Evolutionary conservation across 2,888 invertebrate genomes (phyloP), one percentile per base, ranked within the genome.

Genomic region (Spicauda simplicius): DNA sequence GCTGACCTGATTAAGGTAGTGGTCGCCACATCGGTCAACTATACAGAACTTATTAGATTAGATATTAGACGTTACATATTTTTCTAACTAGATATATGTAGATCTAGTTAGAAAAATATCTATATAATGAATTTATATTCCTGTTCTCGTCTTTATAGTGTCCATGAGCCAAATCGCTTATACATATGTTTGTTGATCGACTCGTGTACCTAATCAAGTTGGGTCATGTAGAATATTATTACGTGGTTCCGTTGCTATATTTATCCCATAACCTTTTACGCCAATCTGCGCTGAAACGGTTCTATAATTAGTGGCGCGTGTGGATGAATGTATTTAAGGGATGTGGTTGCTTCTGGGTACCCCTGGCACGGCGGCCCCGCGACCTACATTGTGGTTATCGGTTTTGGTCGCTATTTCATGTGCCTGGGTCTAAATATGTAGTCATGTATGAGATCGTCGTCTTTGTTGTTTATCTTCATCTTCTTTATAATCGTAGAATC

Each of bases 261-360:
- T 70, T 66, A 67, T 69, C 64, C 65, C 54, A 68, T 59, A 68
- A 71, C 63, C 69, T 70, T 71, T 61, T 68, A 69, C 65, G 59
- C 59, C 60, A 20, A 25, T 56, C 74, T 70, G 66, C 64, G 72
- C 71, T 71, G 71, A 72, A 60, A 76, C 72, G 63, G 48, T 62
- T 67, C 80, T 85, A 85, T 85, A 85, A 87, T 86, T 85, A 84
- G 83, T 73, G 74, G 73, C 73, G 78, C 83, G 81, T 83, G 80
- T 76, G 72, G 77, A 78, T 80, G 81, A 80, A 85, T 85, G 83
- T 83, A 84, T 87, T 85, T 82, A 83, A 79, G 82, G 82, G 82
- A 83, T 78, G 80, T 78, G 79, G 76, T 75, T 77, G 79, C 77
- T 83, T 80, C 83, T 78, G 79, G 76, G 75, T 77, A 79, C 77